Evolutionary conservation across 2,888 invertebrate species (phyloP), one percentile per base, ranked within the genome.

Genomic region (Rhimphoctona megacephalus): DNA sequence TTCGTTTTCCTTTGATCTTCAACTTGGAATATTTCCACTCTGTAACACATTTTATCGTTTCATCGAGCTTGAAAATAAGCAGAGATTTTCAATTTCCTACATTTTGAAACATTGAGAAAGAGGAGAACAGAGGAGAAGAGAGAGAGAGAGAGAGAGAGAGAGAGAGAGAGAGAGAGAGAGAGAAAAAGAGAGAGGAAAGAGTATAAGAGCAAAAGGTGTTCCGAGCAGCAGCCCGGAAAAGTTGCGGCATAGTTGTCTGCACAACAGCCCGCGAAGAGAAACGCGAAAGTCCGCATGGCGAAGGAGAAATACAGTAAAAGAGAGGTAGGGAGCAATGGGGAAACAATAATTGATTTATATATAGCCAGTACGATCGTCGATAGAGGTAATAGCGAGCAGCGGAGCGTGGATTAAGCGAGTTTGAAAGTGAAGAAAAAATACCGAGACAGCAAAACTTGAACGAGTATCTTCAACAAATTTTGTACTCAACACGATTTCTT

Each of bases 291-390:
- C 69, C 57, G 61, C 39, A 25, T 46, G 72, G 72, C 14, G 69
- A 14, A 19, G 52, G 43, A 84, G 81, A 46, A 61, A 69, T 14
- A 43, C 33, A 67, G 74, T 5, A 33, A 70, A 25, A 17, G 76
- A 73, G 81, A 19, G 54, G 22, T 17, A 22, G 11, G 19, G 5
- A 33, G 46, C 25, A 57, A 81, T 77, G 57, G 61, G 61, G 69
- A 61, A 67, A 85, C 82, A 82, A 81, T 81, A 85, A 85, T 85
- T 85, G 77, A 85, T 84, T 84, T 81, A 77, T 73, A 54, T 66
- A 85, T 43, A 76, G 76, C 76, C 11, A 46, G 70, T 2, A 22
- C 54, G 70, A 30, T 78, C 74, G 74, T 73, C 61, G 70, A 84
- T 70, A 76, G 64, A 64, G 69, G 69, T 52, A 84, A 84, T 76